phyloP scores from a whole-genome alignment of 2,888 invertebrate genomes.

The Lochmaea capreae region DNA sequence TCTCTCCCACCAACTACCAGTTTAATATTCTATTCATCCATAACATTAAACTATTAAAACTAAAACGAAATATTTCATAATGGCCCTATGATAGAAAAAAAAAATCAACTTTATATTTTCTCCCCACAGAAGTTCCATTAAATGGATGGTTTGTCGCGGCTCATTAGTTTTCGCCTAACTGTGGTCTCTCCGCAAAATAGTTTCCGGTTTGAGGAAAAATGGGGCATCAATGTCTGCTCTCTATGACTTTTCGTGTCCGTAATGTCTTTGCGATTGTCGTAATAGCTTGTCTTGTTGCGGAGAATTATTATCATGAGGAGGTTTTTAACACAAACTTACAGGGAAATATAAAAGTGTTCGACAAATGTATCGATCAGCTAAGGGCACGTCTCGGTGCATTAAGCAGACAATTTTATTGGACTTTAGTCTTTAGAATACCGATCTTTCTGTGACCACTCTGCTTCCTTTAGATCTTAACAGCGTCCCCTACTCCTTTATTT shows the following conservation, averaged over 20 bases:
- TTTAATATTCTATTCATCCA: too few species aligned
- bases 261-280: constrained; percentile 58
- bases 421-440: too few species aligned
- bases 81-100: not conserved
- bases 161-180: constrained; percentile 51
- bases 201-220: constrained; percentile 58
- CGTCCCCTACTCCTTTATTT: too few species aligned
- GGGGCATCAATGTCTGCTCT: constrained; percentile 59
- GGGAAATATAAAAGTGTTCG: not conserved
- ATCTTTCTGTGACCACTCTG: too few species aligned
- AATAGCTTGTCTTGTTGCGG: constrained; percentile 61
- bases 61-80: not conserved
- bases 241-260: constrained; percentile 62
- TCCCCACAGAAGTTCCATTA: constrained; percentile 34
- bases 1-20: too few species aligned
- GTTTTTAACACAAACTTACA: not conserved
- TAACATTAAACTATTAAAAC: too few species aligned
- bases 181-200: constrained; percentile 47
- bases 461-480: too few species aligned
- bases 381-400: too few species aligned
- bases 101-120: not conserved
- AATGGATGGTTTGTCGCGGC: constrained; percentile 51
- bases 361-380: too few species aligned
- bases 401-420: too few species aligned
- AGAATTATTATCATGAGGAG: constrained; percentile 54